Conservation (phyloP, 1,140 invertebrate species). For the Mya arenaria region DNA sequence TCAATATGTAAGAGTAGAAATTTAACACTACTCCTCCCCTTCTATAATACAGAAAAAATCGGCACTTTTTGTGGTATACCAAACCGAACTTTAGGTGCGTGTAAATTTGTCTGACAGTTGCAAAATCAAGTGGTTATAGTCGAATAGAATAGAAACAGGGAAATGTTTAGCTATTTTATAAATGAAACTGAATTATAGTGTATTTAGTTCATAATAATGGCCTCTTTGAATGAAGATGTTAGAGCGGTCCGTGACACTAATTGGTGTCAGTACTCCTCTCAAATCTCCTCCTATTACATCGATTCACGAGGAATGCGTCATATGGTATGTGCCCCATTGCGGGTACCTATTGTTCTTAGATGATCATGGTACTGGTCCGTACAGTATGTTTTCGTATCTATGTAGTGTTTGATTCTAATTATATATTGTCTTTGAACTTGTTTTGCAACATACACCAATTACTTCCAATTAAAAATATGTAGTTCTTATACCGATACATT, state of each 20-base stretch:
- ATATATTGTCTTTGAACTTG: too few species aligned
- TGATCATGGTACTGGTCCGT: too few species aligned
- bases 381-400: too few species aligned
- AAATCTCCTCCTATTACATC: too few species aligned
- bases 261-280: not conserved
- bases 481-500: too few species aligned
- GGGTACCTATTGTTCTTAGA: too few species aligned
- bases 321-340: too few species aligned
- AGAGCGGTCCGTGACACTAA: conserved; percentile 35
- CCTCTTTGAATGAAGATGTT: not conserved
- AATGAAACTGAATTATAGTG: conserved; percentile 43
- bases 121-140: conserved; percentile 11
- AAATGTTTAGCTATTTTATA: conserved; percentile 34
- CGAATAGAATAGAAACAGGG: conserved; percentile 13
- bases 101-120: conserved; percentile 40
- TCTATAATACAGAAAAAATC: conserved; percentile 20
- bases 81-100: conserved; percentile 6
- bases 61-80: not conserved
- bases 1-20: conserved; percentile 54
- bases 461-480: too few species aligned
- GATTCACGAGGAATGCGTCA: too few species aligned
- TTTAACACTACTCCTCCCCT: conserved; percentile 41
- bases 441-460: too few species aligned
- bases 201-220: conserved; percentile 38
- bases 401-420: too few species aligned